These are phyloP conservation scores for Australoheros facetus DNA, from an alignment of 2,797 vertebrate species.

Conservation along the genomic window DNA sequence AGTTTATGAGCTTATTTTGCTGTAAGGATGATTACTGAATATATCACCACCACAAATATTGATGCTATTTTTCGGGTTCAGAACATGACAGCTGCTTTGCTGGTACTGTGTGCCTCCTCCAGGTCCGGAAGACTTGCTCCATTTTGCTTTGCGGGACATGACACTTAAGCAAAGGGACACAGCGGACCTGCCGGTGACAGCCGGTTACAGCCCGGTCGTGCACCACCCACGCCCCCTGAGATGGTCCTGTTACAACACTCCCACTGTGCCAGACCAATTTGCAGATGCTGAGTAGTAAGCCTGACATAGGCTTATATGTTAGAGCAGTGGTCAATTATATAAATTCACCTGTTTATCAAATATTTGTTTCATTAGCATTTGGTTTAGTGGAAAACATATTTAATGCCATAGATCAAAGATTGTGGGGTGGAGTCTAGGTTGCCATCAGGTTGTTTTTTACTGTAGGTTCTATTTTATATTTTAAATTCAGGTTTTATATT, in stretches of 20 bases:
- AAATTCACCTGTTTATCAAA: conserved; percentile 1
- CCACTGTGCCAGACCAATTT: conserved; percentile 71
- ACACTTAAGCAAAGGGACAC: conserved; percentile 14
- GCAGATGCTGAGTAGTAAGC: conserved; percentile 70
- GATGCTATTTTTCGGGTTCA: background rate
- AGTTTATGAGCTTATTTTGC: background rate
- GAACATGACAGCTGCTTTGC: background rate
- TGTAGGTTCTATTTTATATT: conserved; percentile 34
- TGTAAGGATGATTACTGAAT: background rate
- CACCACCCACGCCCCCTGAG: conserved; percentile 63
- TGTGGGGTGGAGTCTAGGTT: conserved; percentile 3
- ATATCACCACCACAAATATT: background rate
- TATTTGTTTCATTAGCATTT: conserved; percentile 22
- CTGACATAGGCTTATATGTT: background rate
- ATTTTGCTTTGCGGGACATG: conserved; percentile 31
- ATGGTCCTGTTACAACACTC: conserved; percentile 32
- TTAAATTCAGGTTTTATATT: conserved; percentile 52
- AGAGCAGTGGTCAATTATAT: background rate
- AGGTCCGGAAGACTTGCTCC: conserved; percentile 75
- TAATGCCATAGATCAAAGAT: background rate
- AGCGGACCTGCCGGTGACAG: background rate
- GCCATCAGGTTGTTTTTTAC: conserved; percentile 26
- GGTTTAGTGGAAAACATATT: conserved; percentile 6
- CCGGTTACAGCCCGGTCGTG: conserved; percentile 61
- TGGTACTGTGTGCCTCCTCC: conserved; percentile 3